Base-by-base conservation (phyloP, 2,888 invertebrate species). In the Drosophila flavopinicola region DNA sequence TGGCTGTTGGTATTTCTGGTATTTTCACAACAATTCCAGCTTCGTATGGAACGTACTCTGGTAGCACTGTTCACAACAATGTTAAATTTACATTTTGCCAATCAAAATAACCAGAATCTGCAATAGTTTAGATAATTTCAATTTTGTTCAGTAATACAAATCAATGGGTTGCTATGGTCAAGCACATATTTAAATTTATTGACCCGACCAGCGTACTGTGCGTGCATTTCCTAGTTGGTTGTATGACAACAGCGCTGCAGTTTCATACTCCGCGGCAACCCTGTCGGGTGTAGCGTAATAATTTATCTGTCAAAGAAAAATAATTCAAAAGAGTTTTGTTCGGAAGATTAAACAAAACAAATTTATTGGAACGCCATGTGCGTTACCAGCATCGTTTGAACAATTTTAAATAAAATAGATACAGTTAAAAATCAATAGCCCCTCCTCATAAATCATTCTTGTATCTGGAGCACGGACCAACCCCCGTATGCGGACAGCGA, bases 261-360 rank as follows among this genome's bases (percentile, higher is more conserved):
- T 64, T 54, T 64, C 15, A 39, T 29, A 71, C 76, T 54, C 71
- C 65, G 76, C 54, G 71, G 45, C 76, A 75, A 53, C 72, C 72
- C 76, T 65, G 30, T 65, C 24, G 72, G 72, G 76, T 72, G 65
- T 56, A 72, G 76, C 72, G 72, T 59, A 76, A 59, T 48, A 45
- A 32, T 56, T 59, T 56, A 58, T 57, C 42, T 56, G 37, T 49
- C 44, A 13, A 15, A 49, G 39, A 38, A 56, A 71, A 56, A 15
- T 52, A 71, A 59, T 56, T 71, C 59, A 56, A 71, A 56, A 45
- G 32, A 9, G 23, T 4, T 56, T 64, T 71, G 11, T 33, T 32
- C 17, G 17, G 65, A 51, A 11, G 51, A 53, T 37, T 27, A 38
- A 45, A 30, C 23, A 38, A 24, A 53, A 65, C 6, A 71, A 48